Evolutionary conservation across 2,888 invertebrate genomes (phyloP), one percentile per base, ranked within the genome.

Genomic region (Cartodere bifasciata): DNA sequence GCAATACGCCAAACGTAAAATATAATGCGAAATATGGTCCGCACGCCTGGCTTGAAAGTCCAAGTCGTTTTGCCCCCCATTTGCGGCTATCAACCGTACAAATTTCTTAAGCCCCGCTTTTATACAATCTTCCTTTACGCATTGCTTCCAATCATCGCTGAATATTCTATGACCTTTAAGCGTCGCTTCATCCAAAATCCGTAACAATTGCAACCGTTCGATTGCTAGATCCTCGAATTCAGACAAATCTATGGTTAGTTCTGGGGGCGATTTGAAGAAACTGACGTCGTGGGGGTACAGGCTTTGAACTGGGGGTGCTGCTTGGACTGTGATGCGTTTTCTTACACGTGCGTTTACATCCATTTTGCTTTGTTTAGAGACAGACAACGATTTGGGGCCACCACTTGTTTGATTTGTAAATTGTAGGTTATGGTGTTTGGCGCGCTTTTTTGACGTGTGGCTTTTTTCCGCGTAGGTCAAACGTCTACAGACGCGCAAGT

Each of bases 21-120:
- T 85, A 55, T 84, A 95, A 58, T 98, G 97, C 1, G 95, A 88
- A 29, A 94, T 71, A 48, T 86, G 81, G 59, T 98, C 97, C 38
- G 73, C 71, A 16, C 72, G 68, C 32, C 85, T 67, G 1, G 73
- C 72, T 50, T 76, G 71, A 23, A 75, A 53, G 48, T 81, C 77
- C 2, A 60, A 50, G 37, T 78, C 76, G 9, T 63, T 63, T 22
- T 67, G 65, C 4, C 64, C 62, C 45, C 62, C 67, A 23, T 66
- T 21, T 63, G 68, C 30, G 63, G 60, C 32, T 38, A 79, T 65
- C 12, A 82, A 59, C 40, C 71, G 68, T 5, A 67, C 57, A 47
- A 72, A 79, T 36, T 72, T 69, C 46, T 72, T 75, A 14, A 81
- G 57, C 1, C 76, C 76, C 49, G 78, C 75, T 35, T 72, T 73